These are phyloP conservation scores for Tetheella fluctuosa DNA, from an alignment of 2,888 invertebrate species.

Conservation along the genomic window DNA sequence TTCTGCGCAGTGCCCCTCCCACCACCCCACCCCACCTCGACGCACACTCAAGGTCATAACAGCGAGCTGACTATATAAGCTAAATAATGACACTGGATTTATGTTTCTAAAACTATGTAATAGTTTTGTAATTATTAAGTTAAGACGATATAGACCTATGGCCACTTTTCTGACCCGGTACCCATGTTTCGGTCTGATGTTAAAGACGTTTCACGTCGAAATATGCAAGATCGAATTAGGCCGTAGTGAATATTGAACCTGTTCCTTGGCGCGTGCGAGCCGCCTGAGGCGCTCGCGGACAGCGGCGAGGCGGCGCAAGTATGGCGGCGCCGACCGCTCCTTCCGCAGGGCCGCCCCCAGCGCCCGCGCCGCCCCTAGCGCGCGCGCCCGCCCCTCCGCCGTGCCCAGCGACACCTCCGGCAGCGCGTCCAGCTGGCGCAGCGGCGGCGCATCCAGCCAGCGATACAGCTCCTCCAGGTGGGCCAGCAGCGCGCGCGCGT, in stretches of 20 bases:
- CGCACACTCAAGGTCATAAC: no score
- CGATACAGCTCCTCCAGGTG: slow-evolving; percentile 87
- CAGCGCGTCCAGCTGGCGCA: slow-evolving; percentile 60
- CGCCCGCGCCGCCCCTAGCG: slow-evolving; percentile 54
- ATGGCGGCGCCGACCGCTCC: slow-evolving; percentile 37
- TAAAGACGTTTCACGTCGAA: no score
- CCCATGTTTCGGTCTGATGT: no score
- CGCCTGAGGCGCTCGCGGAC: slow-evolving; percentile 65
- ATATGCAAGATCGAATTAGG: no score
- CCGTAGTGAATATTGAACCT: slow-evolving; percentile 67
- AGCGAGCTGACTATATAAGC: no score
- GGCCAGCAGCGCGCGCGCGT: slow-evolving; percentile 90
- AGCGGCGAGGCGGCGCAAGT: slow-evolving; percentile 57
- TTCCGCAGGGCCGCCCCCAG: slow-evolving; percentile 47
- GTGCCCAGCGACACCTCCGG: slow-evolving; percentile 59
- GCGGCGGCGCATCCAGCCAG: slow-evolving; percentile 69
- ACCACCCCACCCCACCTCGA: no score
- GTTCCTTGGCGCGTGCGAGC: slow-evolving; percentile 59
- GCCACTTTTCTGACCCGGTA: no score
- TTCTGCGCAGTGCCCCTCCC: no score
- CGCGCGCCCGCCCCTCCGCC: slow-evolving; percentile 60
- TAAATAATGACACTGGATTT: no score
- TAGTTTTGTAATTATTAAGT: no score
- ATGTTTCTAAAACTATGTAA: no score
- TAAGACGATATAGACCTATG: no score